phyloP scores from a whole-genome alignment of 2,888 invertebrate species.

The Drosophila diplacantha region DNA sequence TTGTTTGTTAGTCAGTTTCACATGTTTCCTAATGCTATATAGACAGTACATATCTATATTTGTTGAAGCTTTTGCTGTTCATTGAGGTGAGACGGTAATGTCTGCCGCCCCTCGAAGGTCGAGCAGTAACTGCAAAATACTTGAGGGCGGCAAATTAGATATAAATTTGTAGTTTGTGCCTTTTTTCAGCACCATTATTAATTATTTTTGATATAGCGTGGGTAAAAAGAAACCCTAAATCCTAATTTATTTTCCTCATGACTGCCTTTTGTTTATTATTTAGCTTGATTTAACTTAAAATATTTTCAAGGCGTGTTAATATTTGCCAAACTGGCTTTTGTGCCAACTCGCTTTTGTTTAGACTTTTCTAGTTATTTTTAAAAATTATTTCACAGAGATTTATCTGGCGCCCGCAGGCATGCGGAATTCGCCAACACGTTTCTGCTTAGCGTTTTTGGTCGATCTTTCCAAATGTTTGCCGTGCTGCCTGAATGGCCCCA shows the following conservation, averaged over 20 bases:
- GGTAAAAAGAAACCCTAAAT: slow-evolving; percentile 11
- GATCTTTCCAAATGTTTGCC: slow-evolving; percentile 51
- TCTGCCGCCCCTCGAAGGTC: slow-evolving; percentile 68
- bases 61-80: slow-evolving; percentile 47
- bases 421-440: slow-evolving; percentile 27
- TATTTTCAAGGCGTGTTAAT: slow-evolving; percentile 33
- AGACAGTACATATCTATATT: slow-evolving; percentile 12
- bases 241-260: slow-evolving; percentile 33
- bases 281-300: slow-evolving; percentile 38
- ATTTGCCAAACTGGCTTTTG: slow-evolving; percentile 21
- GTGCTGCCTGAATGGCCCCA: slow-evolving; percentile 58
- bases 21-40: slow-evolving; percentile 34
- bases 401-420: slow-evolving; percentile 13
- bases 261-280: slow-evolving; percentile 34
- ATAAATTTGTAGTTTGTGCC: slow-evolving; percentile 24
- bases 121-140: slow-evolving; percentile 38
- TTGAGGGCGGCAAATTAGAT: slow-evolving; percentile 55
- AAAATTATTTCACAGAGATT: slow-evolving; percentile 27
- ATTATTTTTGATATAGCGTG: slow-evolving; percentile 29
- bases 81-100: slow-evolving; percentile 63
- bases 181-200: slow-evolving; percentile 29
- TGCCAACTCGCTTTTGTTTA: slow-evolving; percentile 27
- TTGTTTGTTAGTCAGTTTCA: slow-evolving; percentile 40
- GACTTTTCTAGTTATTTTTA: slow-evolving; percentile 25
- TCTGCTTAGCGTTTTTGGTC: slow-evolving; percentile 19